Evolutionary conservation across 2,113 vertebrate genomes (phyloP).

Genomic region (Daubentonia madagascariensis): DNA sequence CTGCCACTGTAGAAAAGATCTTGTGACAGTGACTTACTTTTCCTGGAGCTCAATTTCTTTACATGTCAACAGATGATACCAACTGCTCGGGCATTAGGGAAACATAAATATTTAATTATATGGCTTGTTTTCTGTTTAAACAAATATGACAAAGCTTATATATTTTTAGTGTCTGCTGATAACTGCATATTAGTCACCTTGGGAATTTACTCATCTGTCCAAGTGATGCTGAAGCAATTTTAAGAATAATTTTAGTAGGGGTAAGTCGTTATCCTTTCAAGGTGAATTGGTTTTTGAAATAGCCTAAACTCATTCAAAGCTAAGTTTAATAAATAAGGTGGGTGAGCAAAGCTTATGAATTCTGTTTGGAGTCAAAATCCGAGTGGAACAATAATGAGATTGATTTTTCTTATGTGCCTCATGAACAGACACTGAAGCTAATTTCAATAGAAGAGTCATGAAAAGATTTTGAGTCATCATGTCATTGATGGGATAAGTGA

Average conservation of each 20-base stretch:
- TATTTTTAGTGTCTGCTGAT: slow-evolving; percentile 24
- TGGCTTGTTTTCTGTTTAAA: slow-evolving; percentile 9
- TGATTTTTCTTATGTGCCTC: background rate
- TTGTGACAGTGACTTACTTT: background rate
- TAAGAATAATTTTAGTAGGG: background rate
- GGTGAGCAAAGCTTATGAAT: background rate
- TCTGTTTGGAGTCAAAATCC: background rate
- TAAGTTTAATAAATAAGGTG: slow-evolving; percentile 20
- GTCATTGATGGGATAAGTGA: background rate
- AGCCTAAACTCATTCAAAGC: background rate
- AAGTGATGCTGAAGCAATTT: slow-evolving; percentile 27
- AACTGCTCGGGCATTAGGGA: background rate
- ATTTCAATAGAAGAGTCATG: background rate
- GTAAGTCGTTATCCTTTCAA: slow-evolving; percentile 17
- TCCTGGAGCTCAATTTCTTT: background rate
- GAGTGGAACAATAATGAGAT: slow-evolving; percentile 5
- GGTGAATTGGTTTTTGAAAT: slow-evolving; percentile 15
- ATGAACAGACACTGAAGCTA: background rate
- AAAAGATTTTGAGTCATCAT: slow-evolving; percentile 19
- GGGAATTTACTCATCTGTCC: slow-evolving; percentile 4
- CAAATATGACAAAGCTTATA: background rate
- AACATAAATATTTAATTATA: background rate
- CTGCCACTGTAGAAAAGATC: background rate
- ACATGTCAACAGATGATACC: background rate
- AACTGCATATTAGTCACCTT: slow-evolving; percentile 46